phyloP scores from a whole-genome alignment of 92 coral and sea anemone genomes.

The Bergia puertoricense region DNA sequence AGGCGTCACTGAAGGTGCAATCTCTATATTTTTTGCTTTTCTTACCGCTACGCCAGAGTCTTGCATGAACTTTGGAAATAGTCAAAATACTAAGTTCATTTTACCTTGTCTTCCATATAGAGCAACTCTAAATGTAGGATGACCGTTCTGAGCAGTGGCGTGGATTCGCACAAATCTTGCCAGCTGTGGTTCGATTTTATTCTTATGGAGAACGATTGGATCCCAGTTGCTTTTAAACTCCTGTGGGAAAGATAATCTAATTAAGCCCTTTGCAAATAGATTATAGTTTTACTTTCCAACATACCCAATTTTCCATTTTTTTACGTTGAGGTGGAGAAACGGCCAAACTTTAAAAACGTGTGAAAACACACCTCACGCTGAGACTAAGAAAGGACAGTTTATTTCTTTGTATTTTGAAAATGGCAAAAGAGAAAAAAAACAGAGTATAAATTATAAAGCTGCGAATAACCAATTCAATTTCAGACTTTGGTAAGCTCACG shows the following conservation, averaged over 20 bases:
- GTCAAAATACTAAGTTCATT: not conserved
- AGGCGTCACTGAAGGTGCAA: not conserved
- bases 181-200: not conserved
- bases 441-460: not conserved
- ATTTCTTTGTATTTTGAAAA: not conserved
- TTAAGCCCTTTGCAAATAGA: not conserved
- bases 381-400: not conserved
- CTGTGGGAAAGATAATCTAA: not conserved
- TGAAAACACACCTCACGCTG: not conserved
- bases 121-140: not conserved
- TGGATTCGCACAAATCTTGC: conserved; percentile 9
- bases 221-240: not conserved
- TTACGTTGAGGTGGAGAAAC: not conserved
- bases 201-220: not conserved
- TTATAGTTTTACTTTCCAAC: not conserved
- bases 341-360: not conserved
- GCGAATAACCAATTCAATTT: not conserved
- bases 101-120: conserved; percentile 35
- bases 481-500: too few species aligned
- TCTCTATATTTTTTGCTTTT: too few species aligned
- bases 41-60: too few species aligned
- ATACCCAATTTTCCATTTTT: not conserved
- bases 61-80: too few species aligned
- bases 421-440: not conserved
- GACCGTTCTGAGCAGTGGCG: not conserved